Evolutionary conservation across 1,140 invertebrate genomes (phyloP).

Genomic region (Oedothorax gibbosus): DNA sequence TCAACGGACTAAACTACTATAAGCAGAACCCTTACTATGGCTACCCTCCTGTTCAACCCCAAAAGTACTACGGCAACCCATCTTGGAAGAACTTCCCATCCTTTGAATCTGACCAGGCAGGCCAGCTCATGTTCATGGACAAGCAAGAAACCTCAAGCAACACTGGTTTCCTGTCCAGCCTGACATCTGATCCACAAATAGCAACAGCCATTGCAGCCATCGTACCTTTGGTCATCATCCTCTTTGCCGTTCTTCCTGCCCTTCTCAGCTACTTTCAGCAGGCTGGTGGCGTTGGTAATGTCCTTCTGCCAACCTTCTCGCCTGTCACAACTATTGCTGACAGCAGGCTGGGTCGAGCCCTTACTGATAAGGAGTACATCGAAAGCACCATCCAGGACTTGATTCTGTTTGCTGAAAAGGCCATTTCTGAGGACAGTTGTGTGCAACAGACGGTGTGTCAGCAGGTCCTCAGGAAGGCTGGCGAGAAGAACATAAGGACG

Average conservation of each 20-base stretch:
- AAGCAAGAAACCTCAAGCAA: no score
- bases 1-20: no score
- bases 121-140: no score
- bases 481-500: not conserved
- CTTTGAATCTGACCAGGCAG: no score
- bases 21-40: no score
- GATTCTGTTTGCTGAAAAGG: not conserved
- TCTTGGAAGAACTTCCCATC: no score
- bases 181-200: no score
- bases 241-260: slow-evolving; percentile 19
- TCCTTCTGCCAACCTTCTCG: not conserved
- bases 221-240: slow-evolving; percentile 7
- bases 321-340: slow-evolving; percentile 14
- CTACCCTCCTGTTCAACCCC: no score
- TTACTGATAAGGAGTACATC: slow-evolving; percentile 9
- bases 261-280: not conserved
- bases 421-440: slow-evolving; percentile 1
- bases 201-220: not conserved
- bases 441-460: slow-evolving; percentile 6
- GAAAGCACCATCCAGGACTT: slow-evolving; percentile 1
- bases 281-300: not conserved
- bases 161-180: no score
- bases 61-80: no score
- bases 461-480: not conserved
- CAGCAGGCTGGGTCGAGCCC: slow-evolving; percentile 25